A percentile compares a stretch with the other conserved stretches of the same genome.
These are phyloP conservation scores for Motacilla tschutschensis DNA, from an alignment of 2,113 vertebrate genomes.

Conservation along the genomic window DNA sequence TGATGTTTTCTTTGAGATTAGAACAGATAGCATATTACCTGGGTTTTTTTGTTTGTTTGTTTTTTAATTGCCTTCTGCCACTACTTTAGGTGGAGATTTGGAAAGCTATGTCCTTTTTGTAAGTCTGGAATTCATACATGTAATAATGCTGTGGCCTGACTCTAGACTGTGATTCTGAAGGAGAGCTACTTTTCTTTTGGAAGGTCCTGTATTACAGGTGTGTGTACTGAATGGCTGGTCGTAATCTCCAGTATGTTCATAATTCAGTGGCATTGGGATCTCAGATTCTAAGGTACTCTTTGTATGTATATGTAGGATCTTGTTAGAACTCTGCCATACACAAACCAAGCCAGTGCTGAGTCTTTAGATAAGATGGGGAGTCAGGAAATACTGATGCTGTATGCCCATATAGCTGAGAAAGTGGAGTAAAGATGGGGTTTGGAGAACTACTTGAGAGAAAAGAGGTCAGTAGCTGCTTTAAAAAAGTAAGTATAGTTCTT, in stretches of 20 bases:
- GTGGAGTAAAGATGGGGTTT: not conserved
- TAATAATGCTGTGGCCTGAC: not conserved
- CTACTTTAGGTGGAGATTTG: not conserved
- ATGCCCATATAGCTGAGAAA: not conserved
- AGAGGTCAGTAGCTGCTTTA: not conserved
- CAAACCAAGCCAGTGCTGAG: accelerated
- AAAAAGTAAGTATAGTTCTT: not conserved
- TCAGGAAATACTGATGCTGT: not conserved
- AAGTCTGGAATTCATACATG: not conserved
- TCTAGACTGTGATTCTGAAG: not conserved
- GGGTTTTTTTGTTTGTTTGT: not conserved
- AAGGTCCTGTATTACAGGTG: not conserved
- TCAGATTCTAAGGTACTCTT: not conserved
- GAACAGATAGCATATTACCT: not conserved
- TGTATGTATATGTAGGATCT: not conserved
- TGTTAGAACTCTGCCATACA: not conserved
- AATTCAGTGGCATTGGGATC: not conserved
- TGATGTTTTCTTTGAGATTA: not conserved
- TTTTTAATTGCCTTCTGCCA: not conserved
- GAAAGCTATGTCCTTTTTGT: not conserved
- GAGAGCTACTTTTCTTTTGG: not conserved
- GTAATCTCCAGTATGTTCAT: not conserved
- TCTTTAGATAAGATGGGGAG: not conserved
- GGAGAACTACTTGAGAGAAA: not conserved
- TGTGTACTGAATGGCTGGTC: not conserved